Percentiles rank a stretch among this genome's conserved stretches.
Conservation (phyloP, 2,888 invertebrate species). For the Dichetophora obliterata region DNA sequence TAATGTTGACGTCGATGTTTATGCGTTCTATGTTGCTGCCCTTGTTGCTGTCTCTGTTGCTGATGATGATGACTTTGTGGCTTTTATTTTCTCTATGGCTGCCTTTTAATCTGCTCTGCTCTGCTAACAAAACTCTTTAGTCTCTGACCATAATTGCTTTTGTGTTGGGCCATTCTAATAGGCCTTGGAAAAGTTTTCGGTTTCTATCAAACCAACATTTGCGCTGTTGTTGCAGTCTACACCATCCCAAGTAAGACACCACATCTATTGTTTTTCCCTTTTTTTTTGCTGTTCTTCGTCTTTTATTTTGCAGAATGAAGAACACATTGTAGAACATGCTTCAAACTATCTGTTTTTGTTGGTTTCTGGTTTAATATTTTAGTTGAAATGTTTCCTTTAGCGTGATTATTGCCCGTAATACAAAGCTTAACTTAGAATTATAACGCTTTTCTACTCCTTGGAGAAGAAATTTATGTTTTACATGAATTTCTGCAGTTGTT, state of each 20-base stretch:
- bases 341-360: neutral
- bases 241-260: neutral
- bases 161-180: constrained; percentile 40
- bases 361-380: neutral
- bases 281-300: neutral
- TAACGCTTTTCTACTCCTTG: neutral
- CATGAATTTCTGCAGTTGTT: neutral
- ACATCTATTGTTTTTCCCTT: constrained; percentile 16
- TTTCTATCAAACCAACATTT: neutral
- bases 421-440: neutral
- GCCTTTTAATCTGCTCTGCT: constrained; percentile 24
- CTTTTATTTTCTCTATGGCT: constrained; percentile 27
- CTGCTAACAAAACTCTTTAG: constrained; percentile 4
- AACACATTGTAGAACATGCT: neutral
- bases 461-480: neutral
- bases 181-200: constrained; percentile 37
- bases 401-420: neutral
- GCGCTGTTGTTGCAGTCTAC: neutral
- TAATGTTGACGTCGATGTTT: neutral
- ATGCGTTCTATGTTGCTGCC: neutral
- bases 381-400: neutral
- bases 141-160: constrained; percentile 47
- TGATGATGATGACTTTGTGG: constrained; percentile 33
- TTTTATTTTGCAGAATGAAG: constrained; percentile 19
- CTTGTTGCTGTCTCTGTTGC: neutral